Base-by-base conservation (phyloP, 2,113 vertebrate species). In the Bos taurus region DNA sequence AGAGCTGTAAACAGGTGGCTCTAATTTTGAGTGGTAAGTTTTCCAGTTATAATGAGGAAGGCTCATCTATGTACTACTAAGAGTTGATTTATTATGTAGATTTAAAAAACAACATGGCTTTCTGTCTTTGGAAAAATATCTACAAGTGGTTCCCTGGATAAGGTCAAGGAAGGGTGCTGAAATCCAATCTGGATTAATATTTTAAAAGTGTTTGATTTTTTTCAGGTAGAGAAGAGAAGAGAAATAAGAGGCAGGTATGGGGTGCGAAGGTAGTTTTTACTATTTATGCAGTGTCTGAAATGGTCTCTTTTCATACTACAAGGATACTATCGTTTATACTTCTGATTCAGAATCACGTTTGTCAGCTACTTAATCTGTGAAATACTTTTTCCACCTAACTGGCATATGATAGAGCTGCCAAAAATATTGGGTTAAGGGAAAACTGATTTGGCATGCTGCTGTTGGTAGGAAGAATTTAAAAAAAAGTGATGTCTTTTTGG, bases 1-100 rank as follows among this genome's bases (percentile, higher is more conserved):
- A 62, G 83, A 77, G 88, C 28, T 90, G 5, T 88, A 81, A 95
- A 92, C 95, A 98, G 97, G 96, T 97, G 94, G 94, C 86, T 93
- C 52, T 62, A 59, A 80, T 97, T 97, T 92, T 91, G 88, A 96
- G 48, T 54, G 86, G 71, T 74, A 64, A 54, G 56, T 91, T 88
- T 95, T 93, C 0, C 17, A 40, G 56, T 95, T 95, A 11, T 94
- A 85, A 46, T 84, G 56, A 40, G 43, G 36, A 93, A 54, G 16
- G 21, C 36, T 96, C 86, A 91, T 67, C 40, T 87, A 1, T 88
- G 11, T 78, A 50, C 40, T 87, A 89, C 26, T 83, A 88, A 92
- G 62, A 56, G 14, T 59, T 56, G 40, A 88, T 56, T 87, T 60
- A 21, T 78, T 86, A 43, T 56, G 54, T 88, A 59, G 94, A 26